Conservation (phyloP, 1,140 invertebrate genomes). For the Laupala kohalensis region DNA sequence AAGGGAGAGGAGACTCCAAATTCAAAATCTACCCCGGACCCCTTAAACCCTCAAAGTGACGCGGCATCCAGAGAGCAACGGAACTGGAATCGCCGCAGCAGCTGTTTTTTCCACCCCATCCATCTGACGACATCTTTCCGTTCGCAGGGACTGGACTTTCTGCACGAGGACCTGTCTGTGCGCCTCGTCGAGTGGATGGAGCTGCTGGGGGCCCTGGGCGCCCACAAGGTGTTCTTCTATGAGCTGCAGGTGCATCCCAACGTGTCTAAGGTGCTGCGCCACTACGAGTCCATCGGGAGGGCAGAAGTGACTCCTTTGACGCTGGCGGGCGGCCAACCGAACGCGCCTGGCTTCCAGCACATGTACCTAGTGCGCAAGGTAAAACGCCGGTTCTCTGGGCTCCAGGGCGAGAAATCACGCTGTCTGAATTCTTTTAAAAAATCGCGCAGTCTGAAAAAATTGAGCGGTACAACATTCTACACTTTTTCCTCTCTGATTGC, state of each 20-base stretch:
- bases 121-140: too few species aligned
- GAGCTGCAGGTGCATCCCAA: slow-evolving; percentile 80
- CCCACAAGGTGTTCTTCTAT: slow-evolving; percentile 87
- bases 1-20: too few species aligned
- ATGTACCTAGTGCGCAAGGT: slow-evolving; percentile 78
- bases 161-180: slow-evolving; percentile 80
- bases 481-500: too few species aligned
- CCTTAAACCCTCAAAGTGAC: too few species aligned
- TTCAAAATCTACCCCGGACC: too few species aligned
- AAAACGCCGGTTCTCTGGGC: too few species aligned
- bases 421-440: too few species aligned
- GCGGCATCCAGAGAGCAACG: too few species aligned
- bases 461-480: too few species aligned
- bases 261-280: slow-evolving; percentile 71
- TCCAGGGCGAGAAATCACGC: too few species aligned
- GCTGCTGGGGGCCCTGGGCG: slow-evolving; percentile 69
- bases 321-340: slow-evolving; percentile 80
- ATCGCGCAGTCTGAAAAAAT: too few species aligned
- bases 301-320: slow-evolving; percentile 77
- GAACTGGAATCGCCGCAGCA: neutral
- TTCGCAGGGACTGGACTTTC: slow-evolving; percentile 80
- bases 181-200: slow-evolving; percentile 92
- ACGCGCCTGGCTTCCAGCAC: slow-evolving; percentile 74
- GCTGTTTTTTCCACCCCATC: neutral
- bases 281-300: slow-evolving; percentile 62